A percentile compares a stretch with the other conserved stretches of the same genome.
Evolutionary conservation across 2,797 vertebrate genomes (phyloP).

Genomic region (Neosilurus hyrtlii): DNA sequence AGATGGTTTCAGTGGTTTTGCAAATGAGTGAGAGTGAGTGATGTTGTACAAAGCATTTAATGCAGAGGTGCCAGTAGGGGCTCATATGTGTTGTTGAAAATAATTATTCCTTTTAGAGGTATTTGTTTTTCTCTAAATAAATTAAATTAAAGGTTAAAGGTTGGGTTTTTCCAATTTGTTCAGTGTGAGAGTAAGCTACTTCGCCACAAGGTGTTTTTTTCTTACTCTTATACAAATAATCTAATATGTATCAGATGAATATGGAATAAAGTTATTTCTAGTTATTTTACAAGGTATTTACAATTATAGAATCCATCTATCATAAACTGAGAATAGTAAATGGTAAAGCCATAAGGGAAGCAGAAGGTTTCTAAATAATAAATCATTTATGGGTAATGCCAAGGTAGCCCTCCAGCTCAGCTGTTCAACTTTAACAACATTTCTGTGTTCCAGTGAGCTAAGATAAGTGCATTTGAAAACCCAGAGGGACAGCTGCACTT

Average conservation of each 20-base stretch:
- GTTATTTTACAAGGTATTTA: background rate
- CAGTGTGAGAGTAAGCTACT: no score
- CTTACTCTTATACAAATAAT: no score
- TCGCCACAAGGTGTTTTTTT: no score
- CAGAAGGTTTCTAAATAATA: background rate
- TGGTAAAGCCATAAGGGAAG: background rate
- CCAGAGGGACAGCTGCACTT: slow-evolving; percentile 8
- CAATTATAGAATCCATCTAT: background rate
- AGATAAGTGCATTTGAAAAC: slow-evolving; percentile 11
- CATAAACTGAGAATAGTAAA: background rate
- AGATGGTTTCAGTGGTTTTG: no score
- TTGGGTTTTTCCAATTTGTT: no score
- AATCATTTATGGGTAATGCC: slow-evolving; percentile 17
- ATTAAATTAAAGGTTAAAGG: no score
- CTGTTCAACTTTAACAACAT: slow-evolving; percentile 11
- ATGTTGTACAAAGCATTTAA: no score
- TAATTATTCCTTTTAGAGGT: no score
- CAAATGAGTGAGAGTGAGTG: no score
- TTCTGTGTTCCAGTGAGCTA: slow-evolving; percentile 20
- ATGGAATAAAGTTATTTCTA: background rate
- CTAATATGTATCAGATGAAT: background rate
- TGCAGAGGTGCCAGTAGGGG: no score
- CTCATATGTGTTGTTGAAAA: no score
- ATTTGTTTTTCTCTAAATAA: no score
- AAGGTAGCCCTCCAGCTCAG: slow-evolving; percentile 3